A percentile compares a stretch with the other conserved stretches of the same genome.
These are phyloP conservation scores for rabbit (Oryctolagus cuniculus) DNA, from an alignment of 2,113 vertebrate species.

Conservation along the genomic window DNA sequence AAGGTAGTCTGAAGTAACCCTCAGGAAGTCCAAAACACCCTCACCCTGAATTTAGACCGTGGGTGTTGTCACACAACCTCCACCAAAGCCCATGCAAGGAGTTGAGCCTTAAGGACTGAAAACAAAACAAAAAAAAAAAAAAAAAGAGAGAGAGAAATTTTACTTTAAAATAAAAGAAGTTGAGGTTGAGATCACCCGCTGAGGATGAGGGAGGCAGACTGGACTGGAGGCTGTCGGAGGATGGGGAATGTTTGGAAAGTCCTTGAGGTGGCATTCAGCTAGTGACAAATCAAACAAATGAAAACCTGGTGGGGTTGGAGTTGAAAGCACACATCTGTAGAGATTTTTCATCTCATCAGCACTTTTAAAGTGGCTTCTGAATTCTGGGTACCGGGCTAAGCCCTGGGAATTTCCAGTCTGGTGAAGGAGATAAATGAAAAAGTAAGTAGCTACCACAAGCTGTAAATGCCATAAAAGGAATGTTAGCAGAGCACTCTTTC, in stretches of 20 bases:
- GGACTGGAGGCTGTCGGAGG: background rate
- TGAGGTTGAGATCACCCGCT: background rate
- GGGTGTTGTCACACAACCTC: background rate
- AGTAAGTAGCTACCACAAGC: slow-evolving; percentile 30
- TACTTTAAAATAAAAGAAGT: background rate
- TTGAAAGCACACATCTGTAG: background rate
- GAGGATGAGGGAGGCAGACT: background rate
- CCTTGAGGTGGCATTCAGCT: background rate
- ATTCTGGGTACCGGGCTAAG: background rate
- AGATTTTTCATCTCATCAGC: slow-evolving; percentile 41
- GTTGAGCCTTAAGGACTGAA: too few species aligned
- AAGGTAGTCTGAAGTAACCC: background rate
- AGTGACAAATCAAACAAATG: background rate
- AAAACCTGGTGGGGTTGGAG: background rate
- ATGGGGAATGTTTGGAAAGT: background rate
- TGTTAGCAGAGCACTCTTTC: background rate
- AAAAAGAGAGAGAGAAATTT: background rate
- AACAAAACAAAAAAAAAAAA: background rate
- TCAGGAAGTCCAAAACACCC: background rate
- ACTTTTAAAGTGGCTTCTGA: slow-evolving; percentile 20
- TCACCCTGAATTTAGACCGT: background rate
- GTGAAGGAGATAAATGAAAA: slow-evolving; percentile 33
- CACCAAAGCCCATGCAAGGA: background rate
- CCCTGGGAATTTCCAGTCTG: slow-evolving; percentile 33
- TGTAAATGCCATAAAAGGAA: slow-evolving; percentile 21